Conservation (phyloP, 2,113 vertebrate genomes). For the Lasiurus cinereus region DNA sequence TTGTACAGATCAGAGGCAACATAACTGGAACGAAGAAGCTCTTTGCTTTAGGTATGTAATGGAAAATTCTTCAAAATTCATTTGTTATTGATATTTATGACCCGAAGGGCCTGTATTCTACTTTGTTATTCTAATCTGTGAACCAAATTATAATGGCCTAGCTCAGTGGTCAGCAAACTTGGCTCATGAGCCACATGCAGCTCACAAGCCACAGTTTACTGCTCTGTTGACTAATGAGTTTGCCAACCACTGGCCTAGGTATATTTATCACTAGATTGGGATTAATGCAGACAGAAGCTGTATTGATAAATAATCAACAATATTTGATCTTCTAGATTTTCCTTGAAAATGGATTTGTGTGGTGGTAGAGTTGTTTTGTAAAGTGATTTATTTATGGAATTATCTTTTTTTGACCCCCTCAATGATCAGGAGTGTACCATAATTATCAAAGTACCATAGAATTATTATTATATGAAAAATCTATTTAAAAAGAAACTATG, state of each 20-base stretch:
- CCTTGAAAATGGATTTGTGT: slow-evolving; percentile 42
- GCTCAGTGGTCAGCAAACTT: too few relatives aligned
- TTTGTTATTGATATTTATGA: slow-evolving; percentile 29
- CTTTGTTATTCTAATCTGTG: slow-evolving; percentile 40
- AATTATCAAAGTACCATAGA: not conserved
- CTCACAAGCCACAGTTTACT: too few relatives aligned
- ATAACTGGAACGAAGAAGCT: slow-evolving; percentile 36
- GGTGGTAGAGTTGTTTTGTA: not conserved
- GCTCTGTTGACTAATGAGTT: too few relatives aligned
- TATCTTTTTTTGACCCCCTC: not conserved
- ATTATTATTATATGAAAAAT: not conserved
- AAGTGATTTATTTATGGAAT: slow-evolving; percentile 28
- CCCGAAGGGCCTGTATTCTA: not conserved
- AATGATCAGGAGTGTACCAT: not conserved
- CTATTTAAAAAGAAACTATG: not conserved
- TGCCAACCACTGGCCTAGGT: not conserved
- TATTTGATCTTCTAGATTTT: slow-evolving; percentile 12
- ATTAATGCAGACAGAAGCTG: slow-evolving; percentile 58
- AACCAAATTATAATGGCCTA: not conserved
- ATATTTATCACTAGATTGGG: not conserved
- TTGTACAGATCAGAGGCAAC: slow-evolving; percentile 66
- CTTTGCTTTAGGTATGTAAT: slow-evolving; percentile 74
- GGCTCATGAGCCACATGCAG: too few relatives aligned
- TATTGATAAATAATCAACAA: not conserved
- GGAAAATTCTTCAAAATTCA: slow-evolving; percentile 55